Evolutionary conservation across 2,113 vertebrate species (phyloP).

Genomic region (Alosa alosa): DNA sequence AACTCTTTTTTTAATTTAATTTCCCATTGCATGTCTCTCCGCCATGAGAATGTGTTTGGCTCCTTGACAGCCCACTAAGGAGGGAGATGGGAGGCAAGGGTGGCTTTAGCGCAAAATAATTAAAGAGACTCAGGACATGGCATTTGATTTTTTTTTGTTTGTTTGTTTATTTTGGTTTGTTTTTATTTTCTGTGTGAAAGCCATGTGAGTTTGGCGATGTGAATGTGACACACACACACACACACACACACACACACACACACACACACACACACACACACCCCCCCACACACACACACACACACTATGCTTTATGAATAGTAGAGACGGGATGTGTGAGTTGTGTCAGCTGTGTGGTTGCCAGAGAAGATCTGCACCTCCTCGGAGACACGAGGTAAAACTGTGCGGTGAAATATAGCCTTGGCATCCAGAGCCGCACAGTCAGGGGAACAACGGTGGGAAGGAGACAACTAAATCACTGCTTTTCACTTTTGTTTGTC

Average conservation of each 20-base stretch:
- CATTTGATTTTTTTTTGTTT: neutral
- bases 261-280: neutral
- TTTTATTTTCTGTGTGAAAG: neutral
- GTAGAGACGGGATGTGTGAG: neutral
- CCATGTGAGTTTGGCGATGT: neutral
- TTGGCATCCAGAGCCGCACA: neutral
- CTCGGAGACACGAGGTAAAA: neutral
- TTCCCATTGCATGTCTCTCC: neutral
- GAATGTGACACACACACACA: neutral
- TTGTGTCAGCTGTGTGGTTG: constrained; percentile 2
- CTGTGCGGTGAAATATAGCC: neutral
- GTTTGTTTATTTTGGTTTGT: neutral
- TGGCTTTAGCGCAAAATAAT: constrained; percentile 5
- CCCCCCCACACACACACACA: neutral
- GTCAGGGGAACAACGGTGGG: neutral
- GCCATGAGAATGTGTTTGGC: neutral
- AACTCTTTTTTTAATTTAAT: neutral
- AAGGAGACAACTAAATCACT: neutral
- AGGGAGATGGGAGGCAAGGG: neutral
- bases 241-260: neutral
- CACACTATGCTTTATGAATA: neutral
- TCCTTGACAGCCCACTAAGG: neutral
- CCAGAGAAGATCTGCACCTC: constrained; percentile 9
- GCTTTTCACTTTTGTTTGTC: constrained; percentile 11
- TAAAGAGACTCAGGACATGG: neutral